These are phyloP conservation scores for Adrianichthys oophorus DNA, from an alignment of 2,797 vertebrate genomes.

Conservation along the genomic window DNA sequence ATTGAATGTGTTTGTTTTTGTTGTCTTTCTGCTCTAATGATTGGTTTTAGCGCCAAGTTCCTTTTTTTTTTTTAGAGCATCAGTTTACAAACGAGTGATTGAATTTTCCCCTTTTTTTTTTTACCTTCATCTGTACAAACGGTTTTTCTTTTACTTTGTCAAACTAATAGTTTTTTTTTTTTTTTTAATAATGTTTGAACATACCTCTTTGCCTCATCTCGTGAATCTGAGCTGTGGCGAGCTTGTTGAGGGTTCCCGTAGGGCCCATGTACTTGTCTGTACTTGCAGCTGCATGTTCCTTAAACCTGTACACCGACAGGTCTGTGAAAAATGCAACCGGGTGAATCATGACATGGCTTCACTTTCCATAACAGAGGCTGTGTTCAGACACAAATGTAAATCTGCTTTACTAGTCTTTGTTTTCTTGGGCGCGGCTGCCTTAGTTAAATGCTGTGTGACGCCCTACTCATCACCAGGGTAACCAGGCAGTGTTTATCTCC, in stretches of 20 bases:
- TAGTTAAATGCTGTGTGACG: slow-evolving; percentile 64
- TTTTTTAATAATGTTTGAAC: background rate
- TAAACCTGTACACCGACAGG: slow-evolving; percentile 46
- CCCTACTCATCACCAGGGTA: slow-evolving; percentile 57
- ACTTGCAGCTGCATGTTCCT: slow-evolving; percentile 62
- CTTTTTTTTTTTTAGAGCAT: too few species aligned
- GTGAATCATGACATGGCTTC: background rate
- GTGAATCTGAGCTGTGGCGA: slow-evolving; percentile 28
- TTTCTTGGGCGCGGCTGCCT: slow-evolving; percentile 53
- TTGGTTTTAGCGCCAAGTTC: too few species aligned
- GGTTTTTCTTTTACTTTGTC: too few species aligned
- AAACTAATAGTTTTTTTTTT: background rate
- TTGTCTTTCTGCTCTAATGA: too few species aligned
- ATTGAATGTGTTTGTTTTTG: too few species aligned
- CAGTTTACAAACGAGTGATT: too few species aligned
- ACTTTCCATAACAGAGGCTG: background rate
- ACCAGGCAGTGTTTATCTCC: slow-evolving; percentile 51
- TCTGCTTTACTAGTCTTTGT: slow-evolving; percentile 62
- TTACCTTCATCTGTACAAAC: too few species aligned
- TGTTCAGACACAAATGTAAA: slow-evolving; percentile 35
- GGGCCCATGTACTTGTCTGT: slow-evolving; percentile 38
- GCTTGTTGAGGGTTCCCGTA: slow-evolving; percentile 44
- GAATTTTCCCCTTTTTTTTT: too few species aligned
- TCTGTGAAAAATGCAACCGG: background rate
- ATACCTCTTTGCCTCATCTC: background rate